Evolutionary conservation across 1,140 invertebrate species (phyloP).

Genomic region (Platyscapa corneri): DNA sequence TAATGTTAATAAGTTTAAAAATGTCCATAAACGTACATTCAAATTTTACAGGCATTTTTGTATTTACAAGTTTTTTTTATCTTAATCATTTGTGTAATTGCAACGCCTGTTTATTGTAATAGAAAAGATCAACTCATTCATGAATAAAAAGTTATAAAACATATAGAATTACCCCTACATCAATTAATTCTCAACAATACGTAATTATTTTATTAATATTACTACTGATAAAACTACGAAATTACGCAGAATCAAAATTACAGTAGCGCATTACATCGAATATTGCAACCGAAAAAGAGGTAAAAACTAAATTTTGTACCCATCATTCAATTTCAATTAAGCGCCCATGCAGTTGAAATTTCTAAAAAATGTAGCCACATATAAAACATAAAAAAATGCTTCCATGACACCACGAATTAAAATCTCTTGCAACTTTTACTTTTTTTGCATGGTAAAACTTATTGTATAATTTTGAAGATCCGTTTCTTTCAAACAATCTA

Average conservation of each 20-base stretch:
- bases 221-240: neutral
- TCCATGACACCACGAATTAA: conserved; percentile 8
- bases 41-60: neutral
- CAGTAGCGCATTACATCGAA: neutral
- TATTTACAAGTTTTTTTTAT: neutral
- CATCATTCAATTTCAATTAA: conserved; percentile 26
- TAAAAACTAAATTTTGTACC: conserved; percentile 18
- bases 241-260: neutral
- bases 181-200: neutral
- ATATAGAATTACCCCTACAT: neutral
- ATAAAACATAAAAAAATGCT: neutral
- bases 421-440: neutral
- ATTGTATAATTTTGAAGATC: neutral
- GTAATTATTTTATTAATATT: neutral
- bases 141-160: neutral
- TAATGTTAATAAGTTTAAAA: neutral
- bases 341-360: neutral
- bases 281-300: neutral
- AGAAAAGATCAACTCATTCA: neutral
- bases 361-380: neutral
- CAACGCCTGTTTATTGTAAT: neutral
- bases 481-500: neutral
- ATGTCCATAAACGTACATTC: neutral
- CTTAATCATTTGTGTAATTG: neutral
- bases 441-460: neutral